Evolutionary conservation across 2,113 vertebrate genomes (phyloP).

Genomic region (Mustelus asterias): DNA sequence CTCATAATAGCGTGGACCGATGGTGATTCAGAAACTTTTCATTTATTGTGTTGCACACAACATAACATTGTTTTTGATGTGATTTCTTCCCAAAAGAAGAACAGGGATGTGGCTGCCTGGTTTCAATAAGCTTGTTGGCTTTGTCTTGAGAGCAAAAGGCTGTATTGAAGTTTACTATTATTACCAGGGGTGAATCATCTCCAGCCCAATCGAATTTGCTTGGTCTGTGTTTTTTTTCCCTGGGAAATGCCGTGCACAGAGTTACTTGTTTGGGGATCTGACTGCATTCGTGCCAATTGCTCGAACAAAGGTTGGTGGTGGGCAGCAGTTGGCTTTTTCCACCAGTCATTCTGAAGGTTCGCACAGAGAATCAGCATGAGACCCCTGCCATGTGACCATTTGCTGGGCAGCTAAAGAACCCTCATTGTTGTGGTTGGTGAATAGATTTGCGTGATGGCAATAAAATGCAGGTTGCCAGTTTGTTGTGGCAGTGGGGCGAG

Average conservation of each 20-base stretch:
- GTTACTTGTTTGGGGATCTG: not conserved
- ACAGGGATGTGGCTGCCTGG: not conserved
- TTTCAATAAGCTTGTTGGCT: slow-evolving; percentile 2
- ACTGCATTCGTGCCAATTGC: not conserved
- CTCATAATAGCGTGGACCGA: not conserved
- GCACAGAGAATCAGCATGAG: not conserved
- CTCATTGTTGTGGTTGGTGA: not conserved
- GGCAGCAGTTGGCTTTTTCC: slow-evolving; percentile 2
- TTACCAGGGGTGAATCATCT: not conserved
- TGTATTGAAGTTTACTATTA: not conserved
- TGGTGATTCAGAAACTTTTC: not conserved
- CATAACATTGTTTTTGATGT: not conserved
- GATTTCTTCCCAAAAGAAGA: not conserved
- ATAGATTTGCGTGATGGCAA: not conserved
- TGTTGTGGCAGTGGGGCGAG: not conserved
- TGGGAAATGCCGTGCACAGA: not conserved
- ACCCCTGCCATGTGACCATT: not conserved
- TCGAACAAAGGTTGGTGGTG: not conserved
- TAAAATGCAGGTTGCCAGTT: not conserved
- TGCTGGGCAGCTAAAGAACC: not conserved
- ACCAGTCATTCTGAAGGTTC: not conserved
- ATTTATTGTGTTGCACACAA: not conserved
- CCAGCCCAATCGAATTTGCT: not conserved
- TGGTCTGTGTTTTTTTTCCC: not conserved
- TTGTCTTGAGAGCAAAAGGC: not conserved